Percentiles rank a stretch among this genome's conserved stretches.
Conservation (phyloP, 2,797 vertebrate genomes). For the Melanotaenia parkinsoni region DNA sequence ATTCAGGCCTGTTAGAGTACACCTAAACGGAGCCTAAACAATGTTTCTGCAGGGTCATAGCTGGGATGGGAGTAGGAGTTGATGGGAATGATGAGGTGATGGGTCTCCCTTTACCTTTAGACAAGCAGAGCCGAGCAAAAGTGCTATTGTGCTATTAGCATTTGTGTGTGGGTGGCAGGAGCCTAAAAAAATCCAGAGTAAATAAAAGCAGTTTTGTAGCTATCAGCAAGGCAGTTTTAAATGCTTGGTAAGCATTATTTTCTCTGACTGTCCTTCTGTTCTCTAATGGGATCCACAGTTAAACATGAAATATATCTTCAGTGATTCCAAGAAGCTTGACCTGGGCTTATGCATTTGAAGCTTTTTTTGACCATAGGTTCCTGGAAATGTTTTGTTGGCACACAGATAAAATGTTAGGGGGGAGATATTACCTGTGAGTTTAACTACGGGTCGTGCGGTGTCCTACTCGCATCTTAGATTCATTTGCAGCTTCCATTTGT, state of each 20-base stretch:
- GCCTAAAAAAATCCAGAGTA: slow-evolving; percentile 75
- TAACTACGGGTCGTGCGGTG: no score
- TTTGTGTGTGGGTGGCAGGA: slow-evolving; percentile 83
- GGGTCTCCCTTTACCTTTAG: slow-evolving; percentile 85
- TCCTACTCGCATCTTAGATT: no score
- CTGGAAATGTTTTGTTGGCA: background rate
- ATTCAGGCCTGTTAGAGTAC: slow-evolving; percentile 78
- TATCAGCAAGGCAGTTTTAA: slow-evolving; percentile 58
- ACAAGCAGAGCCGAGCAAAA: slow-evolving; percentile 82
- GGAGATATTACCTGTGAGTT: no score
- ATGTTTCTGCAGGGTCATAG: slow-evolving; percentile 82
- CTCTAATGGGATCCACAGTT: slow-evolving; percentile 23
- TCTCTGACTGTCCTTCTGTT: slow-evolving; percentile 21
- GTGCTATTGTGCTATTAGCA: slow-evolving; percentile 86
- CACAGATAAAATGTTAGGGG: slow-evolving; percentile 1
- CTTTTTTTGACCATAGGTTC: background rate
- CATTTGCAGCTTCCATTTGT: no score
- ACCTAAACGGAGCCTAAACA: slow-evolving; percentile 84
- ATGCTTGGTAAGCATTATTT: slow-evolving; percentile 77
- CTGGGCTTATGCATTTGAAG: background rate
- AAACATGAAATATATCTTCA: slow-evolving; percentile 18
- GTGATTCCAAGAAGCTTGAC: slow-evolving; percentile 12
- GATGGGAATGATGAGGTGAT: slow-evolving; percentile 86
- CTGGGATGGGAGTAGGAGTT: slow-evolving; percentile 86
- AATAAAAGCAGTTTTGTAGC: slow-evolving; percentile 80